Evolutionary conservation across 2,797 vertebrate species (phyloP), one percentile per base, ranked within the genome.

Genomic region (Onychomys torridus): DNA sequence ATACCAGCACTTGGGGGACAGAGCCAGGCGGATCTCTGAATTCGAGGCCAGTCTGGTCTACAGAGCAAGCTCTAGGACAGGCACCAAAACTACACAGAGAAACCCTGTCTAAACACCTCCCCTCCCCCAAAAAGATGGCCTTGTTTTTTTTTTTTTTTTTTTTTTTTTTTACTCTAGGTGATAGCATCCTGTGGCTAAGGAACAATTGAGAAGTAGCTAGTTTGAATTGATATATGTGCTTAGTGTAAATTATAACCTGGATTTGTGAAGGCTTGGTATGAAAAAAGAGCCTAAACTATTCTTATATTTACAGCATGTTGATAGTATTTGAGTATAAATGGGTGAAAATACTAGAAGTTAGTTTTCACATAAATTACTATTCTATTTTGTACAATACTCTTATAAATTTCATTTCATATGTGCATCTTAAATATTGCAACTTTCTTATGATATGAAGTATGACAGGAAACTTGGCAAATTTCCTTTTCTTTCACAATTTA

Each of bases 231-330:
- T 40, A 34, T 6, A 49, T 93, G 34, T 40, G 76, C 0, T 34
- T 61, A 85, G 19, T 95, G 13, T 93, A 77, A 82, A 63, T 61
- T 63, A 82, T 5, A 93, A 40, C 75, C 71, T 65, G 55, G 32
- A 69, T 65, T 95, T 93, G 37, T 90, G 76, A 97, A 87, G 37
- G 52, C 34, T 86, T 7, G 59, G 25, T 57, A 19, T 78, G 43
- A 90, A 75, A 83, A 96, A 88, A 67, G 25, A 52, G 57, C 11
- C 11, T 61, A 61, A 95, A 75, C 46, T 49, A 10, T 19, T 49
- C 6, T 81, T 92, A 76, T 87, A 13, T 71, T 89, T 52, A 88
- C 83, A 84, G 76, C 6, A 67, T 91, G 46, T 89, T 96, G 86
- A 73, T 37, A 27, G 71, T 91, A 34, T 77, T 85, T 95, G 49